phyloP scores from a whole-genome alignment of 2,113 vertebrate species.

The Lepisosteus osseus region DNA sequence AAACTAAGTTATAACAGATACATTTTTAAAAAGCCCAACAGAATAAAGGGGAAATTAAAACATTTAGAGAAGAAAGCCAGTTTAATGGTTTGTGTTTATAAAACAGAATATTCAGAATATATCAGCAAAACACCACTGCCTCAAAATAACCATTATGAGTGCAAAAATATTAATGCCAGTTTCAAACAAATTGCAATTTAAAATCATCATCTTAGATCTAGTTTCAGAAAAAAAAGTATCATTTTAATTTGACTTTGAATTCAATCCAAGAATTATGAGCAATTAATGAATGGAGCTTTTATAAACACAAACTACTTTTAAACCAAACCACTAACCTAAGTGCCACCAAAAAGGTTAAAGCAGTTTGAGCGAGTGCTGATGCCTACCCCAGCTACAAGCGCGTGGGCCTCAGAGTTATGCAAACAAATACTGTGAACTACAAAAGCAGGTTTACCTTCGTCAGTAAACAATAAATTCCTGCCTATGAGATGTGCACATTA shows the following conservation, averaged over 20 bases:
- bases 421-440: slow-evolving; percentile 14
- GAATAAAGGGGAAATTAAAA: slow-evolving; percentile 1
- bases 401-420: background rate
- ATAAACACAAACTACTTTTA: slow-evolving; percentile 12
- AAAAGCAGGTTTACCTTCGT: slow-evolving; percentile 22
- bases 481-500: slow-evolving; percentile 24
- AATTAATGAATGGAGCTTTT: background rate
- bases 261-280: background rate
- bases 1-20: too few species aligned
- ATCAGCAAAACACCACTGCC: background rate
- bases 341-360: slow-evolving; percentile 9
- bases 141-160: background rate
- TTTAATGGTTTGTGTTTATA: slow-evolving; percentile 19
- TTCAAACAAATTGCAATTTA: background rate
- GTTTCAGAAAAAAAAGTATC: background rate
- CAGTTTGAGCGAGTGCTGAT: slow-evolving; percentile 2
- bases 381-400: slow-evolving; percentile 21
- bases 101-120: background rate
- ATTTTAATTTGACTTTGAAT: background rate
- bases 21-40: background rate
- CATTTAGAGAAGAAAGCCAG: slow-evolving; percentile 12
- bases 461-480: slow-evolving; percentile 18
- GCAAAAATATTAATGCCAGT: background rate
- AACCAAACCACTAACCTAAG: background rate
- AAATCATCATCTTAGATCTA: background rate